These are phyloP conservation scores for Pangasius mekongensis DNA, from an alignment of 2,797 vertebrate species.

Conservation along the genomic window DNA sequence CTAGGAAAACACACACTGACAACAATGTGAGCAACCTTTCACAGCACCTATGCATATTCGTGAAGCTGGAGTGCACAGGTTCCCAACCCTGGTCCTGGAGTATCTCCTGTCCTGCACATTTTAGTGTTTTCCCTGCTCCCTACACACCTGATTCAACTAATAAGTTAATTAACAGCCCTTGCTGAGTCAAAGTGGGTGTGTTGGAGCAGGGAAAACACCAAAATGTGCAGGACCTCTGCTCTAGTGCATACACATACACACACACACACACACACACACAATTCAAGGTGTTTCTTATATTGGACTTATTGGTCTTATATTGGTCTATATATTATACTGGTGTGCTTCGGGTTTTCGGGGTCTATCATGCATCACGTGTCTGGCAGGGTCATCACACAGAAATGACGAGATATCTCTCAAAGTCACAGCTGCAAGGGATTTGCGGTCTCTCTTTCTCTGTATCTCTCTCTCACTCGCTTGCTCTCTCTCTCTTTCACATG, in stretches of 20 bases:
- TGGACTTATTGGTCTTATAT: not conserved
- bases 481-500: not conserved
- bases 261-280: slow-evolving; percentile 48
- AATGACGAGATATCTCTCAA: slow-evolving; percentile 23
- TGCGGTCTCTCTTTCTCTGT: slow-evolving; percentile 1
- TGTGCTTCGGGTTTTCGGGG: not conserved
- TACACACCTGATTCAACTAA: not conserved
- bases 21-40: not conserved
- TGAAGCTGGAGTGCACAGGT: not conserved
- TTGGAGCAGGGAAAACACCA: not conserved
- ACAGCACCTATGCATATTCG: not conserved
- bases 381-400: not conserved
- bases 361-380: slow-evolving; percentile 6
- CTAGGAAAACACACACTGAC: not conserved
- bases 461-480: not conserved
- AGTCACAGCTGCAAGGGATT: slow-evolving; percentile 27
- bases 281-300: not conserved
- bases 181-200: not conserved
- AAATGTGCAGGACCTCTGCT: not conserved
- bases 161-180: not conserved
- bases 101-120: not conserved
- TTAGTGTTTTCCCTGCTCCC: not conserved
- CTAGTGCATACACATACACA: not conserved
- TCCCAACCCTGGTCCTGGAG: not conserved
- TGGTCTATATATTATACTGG: not conserved